Evolutionary conservation across 2,888 invertebrate genomes (phyloP), one percentile per base, ranked within the genome.

Genomic region (Maniola hyperantus): DNA sequence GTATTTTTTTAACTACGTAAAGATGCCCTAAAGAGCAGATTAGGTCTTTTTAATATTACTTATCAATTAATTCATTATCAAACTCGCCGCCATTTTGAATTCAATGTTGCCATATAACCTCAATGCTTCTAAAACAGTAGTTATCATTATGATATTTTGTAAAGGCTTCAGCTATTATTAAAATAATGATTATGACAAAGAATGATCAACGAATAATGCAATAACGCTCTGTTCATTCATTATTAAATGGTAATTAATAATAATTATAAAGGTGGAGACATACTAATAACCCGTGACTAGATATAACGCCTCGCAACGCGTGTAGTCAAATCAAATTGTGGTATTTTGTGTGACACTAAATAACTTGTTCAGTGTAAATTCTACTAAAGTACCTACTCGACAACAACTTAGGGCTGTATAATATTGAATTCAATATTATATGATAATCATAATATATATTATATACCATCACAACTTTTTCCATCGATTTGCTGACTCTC

Each of bases 131-230:
- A 26, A 50, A 59, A 48, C 57, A 46, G 53, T 59, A 59, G n/a
- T 44, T n/a, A 58, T 57, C 57, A 36, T 6, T 51, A 20, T 66
- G 10, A 55, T 26, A 13, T 57, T 66, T 58, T 66, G 63, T 66
- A 42, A 58, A 61, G 10, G 61, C 55, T 66, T 66, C 11, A 48
- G 53, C 18, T 44, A 6, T 15, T 6, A 61, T 15, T 54, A 54
- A 50, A 51, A 46, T 7, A 61, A 11, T 6, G 6, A 48, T 42
- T 20, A 39, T 39, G 36, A 46, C n/a, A 18, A 7, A 57, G 36
- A 44, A 42, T n/a, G 36, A 33, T 60, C 60, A 65, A 64, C 57
- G 67, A 66, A 65, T 58, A 65, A 61, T 20, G 67, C 62, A 68
- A 68, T 66, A 68, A 62, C 55, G 68, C 65, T 66, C 36, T 65